A percentile compares a stretch with the other conserved stretches of the same genome.
These are phyloP conservation scores for Epinephelus fuscoguttatus DNA, from an alignment of 2,113 vertebrate species.

Conservation along the genomic window DNA sequence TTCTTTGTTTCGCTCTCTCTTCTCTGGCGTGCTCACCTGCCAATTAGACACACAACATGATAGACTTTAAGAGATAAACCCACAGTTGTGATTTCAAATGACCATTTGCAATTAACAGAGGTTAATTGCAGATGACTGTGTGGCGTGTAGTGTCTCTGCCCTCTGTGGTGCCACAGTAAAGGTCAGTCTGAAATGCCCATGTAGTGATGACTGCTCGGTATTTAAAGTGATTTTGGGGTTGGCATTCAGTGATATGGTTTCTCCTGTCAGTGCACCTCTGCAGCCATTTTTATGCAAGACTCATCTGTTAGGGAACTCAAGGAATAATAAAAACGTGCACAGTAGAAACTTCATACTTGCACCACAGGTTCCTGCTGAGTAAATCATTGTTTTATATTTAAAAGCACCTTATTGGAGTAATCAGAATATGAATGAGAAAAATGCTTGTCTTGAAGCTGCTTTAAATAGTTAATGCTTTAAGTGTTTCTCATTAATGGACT, in stretches of 20 bases:
- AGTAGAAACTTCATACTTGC: neutral
- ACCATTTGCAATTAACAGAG: neutral
- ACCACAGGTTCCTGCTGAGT: neutral
- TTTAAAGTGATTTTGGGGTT: constrained; percentile 15
- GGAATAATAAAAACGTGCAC: neutral
- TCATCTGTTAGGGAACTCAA: neutral
- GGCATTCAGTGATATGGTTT: constrained; percentile 25
- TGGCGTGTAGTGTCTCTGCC: neutral
- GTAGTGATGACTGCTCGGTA: constrained; percentile 1
- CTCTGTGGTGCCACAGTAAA: constrained; percentile 3
- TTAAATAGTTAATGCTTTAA: constrained; percentile 26
- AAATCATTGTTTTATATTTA: constrained; percentile 1
- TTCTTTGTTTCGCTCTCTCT: neutral
- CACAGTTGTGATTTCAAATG: constrained; percentile 2
- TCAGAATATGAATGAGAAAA: constrained; percentile 4
- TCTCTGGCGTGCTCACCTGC: neutral
- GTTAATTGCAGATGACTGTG: constrained; percentile 4
- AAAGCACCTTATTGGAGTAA: neutral
- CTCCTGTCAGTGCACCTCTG: neutral
- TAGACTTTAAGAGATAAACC: neutral
- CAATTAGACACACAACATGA: neutral
- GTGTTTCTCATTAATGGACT: neutral
- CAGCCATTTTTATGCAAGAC: neutral
- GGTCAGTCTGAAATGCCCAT: constrained; percentile 31
- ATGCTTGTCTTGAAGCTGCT: neutral